Evolutionary conservation across 1,140 invertebrate species (phyloP).

Genomic region (Ceratosolen solmsi): DNA sequence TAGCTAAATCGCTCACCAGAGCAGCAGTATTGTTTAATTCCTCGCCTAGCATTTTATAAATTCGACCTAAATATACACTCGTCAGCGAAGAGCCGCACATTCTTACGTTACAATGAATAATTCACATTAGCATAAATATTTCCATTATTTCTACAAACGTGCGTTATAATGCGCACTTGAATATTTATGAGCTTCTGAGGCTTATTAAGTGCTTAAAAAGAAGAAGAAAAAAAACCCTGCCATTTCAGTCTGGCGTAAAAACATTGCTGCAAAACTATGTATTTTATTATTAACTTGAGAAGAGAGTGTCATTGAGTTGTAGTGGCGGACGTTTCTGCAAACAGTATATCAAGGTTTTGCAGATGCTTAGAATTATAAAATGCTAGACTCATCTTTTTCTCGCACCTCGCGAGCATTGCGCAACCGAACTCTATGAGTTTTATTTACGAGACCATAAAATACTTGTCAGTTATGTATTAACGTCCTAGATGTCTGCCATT

Average conservation of each 20-base stretch:
- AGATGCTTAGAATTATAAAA: background rate
- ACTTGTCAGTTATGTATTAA: background rate
- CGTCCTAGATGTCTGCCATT: constrained; percentile 1
- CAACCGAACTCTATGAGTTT: constrained; percentile 8
- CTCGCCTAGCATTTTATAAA: background rate
- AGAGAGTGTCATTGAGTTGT: constrained; percentile 15
- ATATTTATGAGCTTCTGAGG: constrained; percentile 25
- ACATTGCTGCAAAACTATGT: constrained; percentile 12
- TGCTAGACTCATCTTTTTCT: constrained; percentile 37
- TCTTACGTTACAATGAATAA: constrained; percentile 14
- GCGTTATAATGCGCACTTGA: background rate
- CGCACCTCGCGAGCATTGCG: constrained; percentile 1
- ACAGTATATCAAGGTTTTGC: constrained; percentile 30
- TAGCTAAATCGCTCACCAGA: constrained; percentile 19
- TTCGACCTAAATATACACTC: constrained; percentile 38
- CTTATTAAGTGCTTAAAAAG: constrained; percentile 7
- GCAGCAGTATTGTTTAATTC: constrained; percentile 5
- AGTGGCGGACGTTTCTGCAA: background rate
- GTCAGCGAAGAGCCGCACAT: background rate
- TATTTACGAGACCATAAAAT: constrained; percentile 44
- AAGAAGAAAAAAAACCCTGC: background rate
- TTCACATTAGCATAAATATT: constrained; percentile 46
- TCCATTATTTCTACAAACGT: constrained; percentile 25
- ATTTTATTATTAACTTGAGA: constrained; percentile 11
- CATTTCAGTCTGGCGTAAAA: background rate